Conservation (phyloP, 2,888 invertebrate genomes). For the Cryptocephalus primarius region DNA sequence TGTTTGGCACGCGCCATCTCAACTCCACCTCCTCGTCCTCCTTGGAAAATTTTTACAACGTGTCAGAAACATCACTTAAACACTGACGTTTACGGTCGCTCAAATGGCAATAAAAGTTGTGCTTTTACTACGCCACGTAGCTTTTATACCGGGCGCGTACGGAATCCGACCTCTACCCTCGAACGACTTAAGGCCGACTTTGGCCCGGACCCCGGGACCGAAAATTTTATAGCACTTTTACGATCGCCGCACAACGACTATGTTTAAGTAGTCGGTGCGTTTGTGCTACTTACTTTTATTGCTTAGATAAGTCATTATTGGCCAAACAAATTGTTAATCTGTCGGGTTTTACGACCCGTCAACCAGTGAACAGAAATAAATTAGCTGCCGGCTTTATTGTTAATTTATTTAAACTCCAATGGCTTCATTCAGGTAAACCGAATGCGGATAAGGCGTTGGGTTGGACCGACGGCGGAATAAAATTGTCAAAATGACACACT, state of each 20-base stretch:
- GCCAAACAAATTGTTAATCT: neutral
- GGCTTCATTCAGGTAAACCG: no score
- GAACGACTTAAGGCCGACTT: neutral
- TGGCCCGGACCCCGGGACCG: neutral
- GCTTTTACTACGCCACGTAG: neutral
- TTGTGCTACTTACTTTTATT: neutral
- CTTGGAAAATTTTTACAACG: no score
- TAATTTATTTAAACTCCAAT: no score
- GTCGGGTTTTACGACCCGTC: no score
- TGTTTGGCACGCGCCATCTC: neutral
- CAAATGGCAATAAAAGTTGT: slow-evolving; percentile 44
- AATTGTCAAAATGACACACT: no score
- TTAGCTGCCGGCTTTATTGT: no score
- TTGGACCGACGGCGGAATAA: no score
- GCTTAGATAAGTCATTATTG: neutral
- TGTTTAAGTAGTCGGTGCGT: neutral
- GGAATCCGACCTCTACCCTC: neutral
- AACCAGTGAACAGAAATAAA: no score
- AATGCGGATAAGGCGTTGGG: no score
- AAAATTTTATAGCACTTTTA: neutral
- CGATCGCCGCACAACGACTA: neutral
- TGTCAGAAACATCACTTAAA: no score
- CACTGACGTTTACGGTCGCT: slow-evolving; percentile 44
- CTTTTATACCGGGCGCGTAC: no score
- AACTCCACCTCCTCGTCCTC: no score